phyloP scores from a whole-genome alignment of 1,140 invertebrate species.

The Lordiphosa mommai region DNA sequence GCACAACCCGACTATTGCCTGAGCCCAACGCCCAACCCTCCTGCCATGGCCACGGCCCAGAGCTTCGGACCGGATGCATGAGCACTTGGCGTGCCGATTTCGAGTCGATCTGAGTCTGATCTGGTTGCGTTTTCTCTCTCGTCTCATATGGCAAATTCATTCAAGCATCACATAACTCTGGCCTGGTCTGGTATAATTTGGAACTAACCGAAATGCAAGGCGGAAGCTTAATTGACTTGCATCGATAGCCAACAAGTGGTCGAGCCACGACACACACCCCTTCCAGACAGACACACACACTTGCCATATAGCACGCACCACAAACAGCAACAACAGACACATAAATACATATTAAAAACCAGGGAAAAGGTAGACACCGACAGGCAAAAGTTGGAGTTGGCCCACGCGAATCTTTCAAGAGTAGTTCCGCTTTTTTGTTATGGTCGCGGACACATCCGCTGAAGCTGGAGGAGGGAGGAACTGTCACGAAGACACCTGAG shows the following conservation, averaged over 20 bases:
- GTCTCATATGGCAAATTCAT: slow-evolving; percentile 53
- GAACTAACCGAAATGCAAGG: slow-evolving; percentile 26
- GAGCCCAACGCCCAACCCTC: slow-evolving; percentile 24
- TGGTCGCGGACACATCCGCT: slow-evolving; percentile 57
- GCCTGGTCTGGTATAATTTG: slow-evolving; percentile 41
- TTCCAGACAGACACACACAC: slow-evolving; percentile 28
- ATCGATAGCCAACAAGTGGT: slow-evolving; percentile 60
- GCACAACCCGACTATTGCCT: neutral
- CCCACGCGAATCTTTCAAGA: slow-evolving; percentile 75
- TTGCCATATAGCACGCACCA: slow-evolving; percentile 66
- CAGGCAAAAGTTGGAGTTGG: slow-evolving; percentile 28
- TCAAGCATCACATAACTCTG: slow-evolving; percentile 56
- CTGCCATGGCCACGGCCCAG: slow-evolving; percentile 15
- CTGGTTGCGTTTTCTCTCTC: slow-evolving; percentile 14
- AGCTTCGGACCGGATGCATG: slow-evolving; percentile 47
- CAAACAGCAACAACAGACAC: slow-evolving; percentile 25
- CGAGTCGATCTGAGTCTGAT: slow-evolving; percentile 33
- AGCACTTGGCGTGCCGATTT: slow-evolving; percentile 50
- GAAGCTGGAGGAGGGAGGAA: neutral
- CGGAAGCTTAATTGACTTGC: slow-evolving; percentile 46
- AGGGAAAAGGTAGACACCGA: slow-evolving; percentile 36
- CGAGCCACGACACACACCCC: slow-evolving; percentile 58
- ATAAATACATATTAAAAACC: slow-evolving; percentile 57
- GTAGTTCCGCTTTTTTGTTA: slow-evolving; percentile 79
- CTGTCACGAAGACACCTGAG: slow-evolving; percentile 55